Base-by-base conservation (phyloP, 2,888 invertebrate species). In the Tachina fera region DNA sequence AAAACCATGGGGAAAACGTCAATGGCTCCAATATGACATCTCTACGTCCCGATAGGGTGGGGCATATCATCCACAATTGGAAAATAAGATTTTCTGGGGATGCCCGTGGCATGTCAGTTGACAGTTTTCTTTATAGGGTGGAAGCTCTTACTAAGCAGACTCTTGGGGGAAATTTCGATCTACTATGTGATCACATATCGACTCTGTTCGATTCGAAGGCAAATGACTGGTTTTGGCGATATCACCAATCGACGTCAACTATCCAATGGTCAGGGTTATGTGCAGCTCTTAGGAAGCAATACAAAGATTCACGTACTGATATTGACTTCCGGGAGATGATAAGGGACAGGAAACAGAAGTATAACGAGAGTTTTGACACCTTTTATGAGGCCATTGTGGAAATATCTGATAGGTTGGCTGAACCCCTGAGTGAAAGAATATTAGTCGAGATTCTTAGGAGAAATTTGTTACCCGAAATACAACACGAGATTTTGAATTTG, bases 311-410 rank as follows among this genome's bases (percentile, higher is more conserved):
- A 5, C 51, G 70, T 43, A 71, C 79, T 0, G 79, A 79, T 63
- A 22, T 65, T 4, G 71, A 79, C 16, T 60, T 72, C 16, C 45
- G 60, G 0, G 68, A 81, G 39, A 22, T 81, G 10, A 60, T 81
- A 22, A 39, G 81, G 13, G 81, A 81, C 43, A 43, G 81, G n/a
- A 81, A 81, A 31, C 81, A 81, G 14, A 67, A 56, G 39, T 10
- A 13, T 1, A 19, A 22, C 8, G 81, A n/a, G n/a, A n/a, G n/a
- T n/a, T n/a, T n/a, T n/a, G n/a, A n/a, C n/a, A n/a, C n/a, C n/a
- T 81, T 81, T 61, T 75, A 82, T 53, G 75, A 70, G 31, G 65
- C 68, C 9, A 74, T 81, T 14, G 53, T 81, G 5, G 41, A 70
- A 4, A 68, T 81, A 22, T 58, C 68, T 10, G 80, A 80, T 58